Conservation (phyloP, 1,140 invertebrate species). For the Ceratosolen solmsi region DNA sequence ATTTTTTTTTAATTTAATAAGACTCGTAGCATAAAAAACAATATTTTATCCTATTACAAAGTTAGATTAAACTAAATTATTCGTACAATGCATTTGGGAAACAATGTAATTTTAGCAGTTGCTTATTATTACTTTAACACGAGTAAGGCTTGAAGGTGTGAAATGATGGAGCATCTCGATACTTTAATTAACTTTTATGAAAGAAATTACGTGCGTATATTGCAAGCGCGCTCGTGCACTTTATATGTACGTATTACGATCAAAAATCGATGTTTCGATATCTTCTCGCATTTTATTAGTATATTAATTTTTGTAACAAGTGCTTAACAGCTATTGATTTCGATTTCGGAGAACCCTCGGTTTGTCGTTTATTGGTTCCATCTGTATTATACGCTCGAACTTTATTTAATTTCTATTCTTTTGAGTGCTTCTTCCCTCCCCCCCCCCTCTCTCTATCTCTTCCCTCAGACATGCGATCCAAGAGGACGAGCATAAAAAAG, state of each 20-base stretch:
- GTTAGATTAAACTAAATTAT: background rate
- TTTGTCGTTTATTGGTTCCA: background rate
- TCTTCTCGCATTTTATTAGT: background rate
- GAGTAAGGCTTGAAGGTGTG: background rate
- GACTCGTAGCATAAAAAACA: background rate
- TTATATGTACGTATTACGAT: background rate
- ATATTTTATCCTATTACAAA: background rate
- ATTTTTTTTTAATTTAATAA: too few species aligned
- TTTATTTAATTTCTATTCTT: background rate
- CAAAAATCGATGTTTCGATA: background rate
- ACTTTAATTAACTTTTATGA: background rate
- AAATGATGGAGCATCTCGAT: background rate
- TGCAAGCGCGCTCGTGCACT: too few species aligned
- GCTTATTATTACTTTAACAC: background rate
- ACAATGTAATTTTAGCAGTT: background rate
- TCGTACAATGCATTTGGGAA: background rate
- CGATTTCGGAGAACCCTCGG: background rate
- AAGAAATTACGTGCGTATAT: background rate
- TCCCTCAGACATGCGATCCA: background rate
- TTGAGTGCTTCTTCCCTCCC: background rate
- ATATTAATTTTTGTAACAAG: background rate
- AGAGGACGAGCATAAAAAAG: background rate
- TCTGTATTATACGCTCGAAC: background rate
- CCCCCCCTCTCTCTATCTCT: too few species aligned
- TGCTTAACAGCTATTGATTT: background rate